Evolutionary conservation across 2,888 invertebrate species (phyloP), one percentile per base, ranked within the genome.

Genomic region (Pachymerium ferrugineum): DNA sequence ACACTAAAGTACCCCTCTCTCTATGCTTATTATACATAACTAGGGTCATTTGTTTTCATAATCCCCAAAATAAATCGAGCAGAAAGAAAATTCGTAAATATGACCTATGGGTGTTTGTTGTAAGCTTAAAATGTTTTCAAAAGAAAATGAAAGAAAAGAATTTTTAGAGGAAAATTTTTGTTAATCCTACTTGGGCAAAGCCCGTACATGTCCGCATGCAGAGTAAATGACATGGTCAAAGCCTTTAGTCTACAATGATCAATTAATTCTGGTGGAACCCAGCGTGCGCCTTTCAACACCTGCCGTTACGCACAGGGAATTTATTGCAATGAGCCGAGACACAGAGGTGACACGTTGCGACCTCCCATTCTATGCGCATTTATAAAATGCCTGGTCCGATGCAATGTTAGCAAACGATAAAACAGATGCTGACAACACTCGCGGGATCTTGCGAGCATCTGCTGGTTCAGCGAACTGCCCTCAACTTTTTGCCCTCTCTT

Each of bases 331-430:
- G 62, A 62, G 62, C 14, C 62, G 62, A 62, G 62, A 62, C 62
- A 62, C 62, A 28, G 62, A 62, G 62, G 62, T 62, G 62, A 62
- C 62, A 62, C 62, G 62, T 62, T 62, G 62, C 62, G 62, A 62
- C 62, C 62, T 62, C n/a, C 62, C 25, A 62, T 62, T 62, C 62
- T 62, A 62, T 25, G 62, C 62, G 62, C 62, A 62, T 62, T 62
- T 62, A 62, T 62, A 62, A 62, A 62, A 62, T 62, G 62, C 62
- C 28, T 62, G 25, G 62, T 62, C 62, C 62, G 28, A 25, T 62
- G n/a, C 62, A 14, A 62, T 10, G 62, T 62, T 62, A 62, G 28
- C 25, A 62, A 62, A 62, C 62, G 25, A 62, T 62, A 62, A 62
- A 62, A 62, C 62, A 62, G 62, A 62, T 62, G 62, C 62, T 62